Conservation (phyloP, 2,888 invertebrate species). For the Orgyia antiqua region DNA sequence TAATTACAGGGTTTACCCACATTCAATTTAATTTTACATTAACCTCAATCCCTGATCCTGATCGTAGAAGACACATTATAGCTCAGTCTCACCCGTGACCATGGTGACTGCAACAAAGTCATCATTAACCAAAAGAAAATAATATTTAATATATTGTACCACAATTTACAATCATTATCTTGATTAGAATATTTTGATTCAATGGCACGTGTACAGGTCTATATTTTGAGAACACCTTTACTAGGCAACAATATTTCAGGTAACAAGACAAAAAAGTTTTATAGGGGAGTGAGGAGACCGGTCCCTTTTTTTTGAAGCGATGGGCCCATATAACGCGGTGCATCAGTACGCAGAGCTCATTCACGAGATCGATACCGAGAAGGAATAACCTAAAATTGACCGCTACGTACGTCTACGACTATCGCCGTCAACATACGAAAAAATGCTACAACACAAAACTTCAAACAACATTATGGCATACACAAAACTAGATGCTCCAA, state of each 20-base stretch:
- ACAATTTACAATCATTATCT: too few species aligned
- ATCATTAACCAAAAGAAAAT: too few species aligned
- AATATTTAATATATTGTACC: too few species aligned
- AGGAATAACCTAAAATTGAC: slow-evolving; percentile 32
- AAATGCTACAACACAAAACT: slow-evolving; percentile 51
- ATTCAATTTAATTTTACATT: too few species aligned
- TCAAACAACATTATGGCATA: too few species aligned
- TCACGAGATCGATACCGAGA: slow-evolving; percentile 47
- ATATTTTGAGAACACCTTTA: slow-evolving; percentile 34
- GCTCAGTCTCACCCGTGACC: too few species aligned
- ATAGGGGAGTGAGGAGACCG: slow-evolving; percentile 58
- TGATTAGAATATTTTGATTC: slow-evolving; percentile 48
- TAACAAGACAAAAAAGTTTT: slow-evolving; percentile 55
- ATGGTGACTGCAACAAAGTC: too few species aligned
- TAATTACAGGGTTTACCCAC: too few species aligned
- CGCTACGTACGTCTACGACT: slow-evolving; percentile 25
- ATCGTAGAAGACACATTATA: too few species aligned
- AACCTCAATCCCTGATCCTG: too few species aligned
- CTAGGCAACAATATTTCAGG: slow-evolving; percentile 50
- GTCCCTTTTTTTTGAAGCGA: slow-evolving; percentile 57
- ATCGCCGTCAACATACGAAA: slow-evolving; percentile 11
- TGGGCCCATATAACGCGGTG: slow-evolving; percentile 57
- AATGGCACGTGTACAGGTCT: slow-evolving; percentile 64
- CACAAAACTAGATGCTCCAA: too few species aligned
- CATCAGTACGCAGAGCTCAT: slow-evolving; percentile 48